Conservation (phyloP, 37 sponge, comb jelly and placozoan species). For the Lycopodina hypogea region DNA sequence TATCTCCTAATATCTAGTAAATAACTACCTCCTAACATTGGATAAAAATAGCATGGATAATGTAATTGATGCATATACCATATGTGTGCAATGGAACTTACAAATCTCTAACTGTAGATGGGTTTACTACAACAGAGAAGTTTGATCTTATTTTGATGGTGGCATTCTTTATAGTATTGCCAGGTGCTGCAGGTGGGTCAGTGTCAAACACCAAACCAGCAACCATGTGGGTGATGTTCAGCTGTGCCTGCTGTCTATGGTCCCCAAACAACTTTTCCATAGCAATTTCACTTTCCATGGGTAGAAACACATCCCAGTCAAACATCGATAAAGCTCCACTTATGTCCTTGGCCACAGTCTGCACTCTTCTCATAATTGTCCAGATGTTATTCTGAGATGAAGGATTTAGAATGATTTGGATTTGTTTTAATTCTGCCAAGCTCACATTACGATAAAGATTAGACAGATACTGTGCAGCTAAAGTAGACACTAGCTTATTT, state of each 20-base stretch:
- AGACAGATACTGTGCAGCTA: too few species aligned
- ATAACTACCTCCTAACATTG: neutral
- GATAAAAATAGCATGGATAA: too few species aligned
- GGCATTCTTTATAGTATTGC: slow-evolving; percentile 4
- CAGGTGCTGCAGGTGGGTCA: neutral
- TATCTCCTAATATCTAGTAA: too few species aligned
- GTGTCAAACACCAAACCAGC: slow-evolving; percentile 51
- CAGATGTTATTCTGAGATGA: slow-evolving; percentile 51
- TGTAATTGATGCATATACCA: too few species aligned
- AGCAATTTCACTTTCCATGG: slow-evolving; percentile 23
- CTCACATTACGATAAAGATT: neutral
- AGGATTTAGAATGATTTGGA: slow-evolving; percentile 30
- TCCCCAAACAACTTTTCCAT: slow-evolving; percentile 24
- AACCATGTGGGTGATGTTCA: slow-evolving; percentile 30
- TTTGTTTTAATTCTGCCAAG: neutral
- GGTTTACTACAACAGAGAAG: slow-evolving; percentile 55
- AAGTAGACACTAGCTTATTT: neutral
- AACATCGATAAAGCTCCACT: neutral
- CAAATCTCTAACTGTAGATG: slow-evolving; percentile 35
- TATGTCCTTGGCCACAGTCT: neutral
- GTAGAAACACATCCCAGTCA: slow-evolving; percentile 73
- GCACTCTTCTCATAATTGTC: slow-evolving; percentile 7
- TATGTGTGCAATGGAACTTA: too few species aligned
- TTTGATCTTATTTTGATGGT: slow-evolving; percentile 60
- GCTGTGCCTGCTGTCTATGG: slow-evolving; percentile 23